A percentile compares a stretch with the other conserved stretches of the same genome.
phyloP scores from a whole-genome alignment of 53 echinoderm and acorn worm species.

The Mesocentrotus franciscanus region DNA sequence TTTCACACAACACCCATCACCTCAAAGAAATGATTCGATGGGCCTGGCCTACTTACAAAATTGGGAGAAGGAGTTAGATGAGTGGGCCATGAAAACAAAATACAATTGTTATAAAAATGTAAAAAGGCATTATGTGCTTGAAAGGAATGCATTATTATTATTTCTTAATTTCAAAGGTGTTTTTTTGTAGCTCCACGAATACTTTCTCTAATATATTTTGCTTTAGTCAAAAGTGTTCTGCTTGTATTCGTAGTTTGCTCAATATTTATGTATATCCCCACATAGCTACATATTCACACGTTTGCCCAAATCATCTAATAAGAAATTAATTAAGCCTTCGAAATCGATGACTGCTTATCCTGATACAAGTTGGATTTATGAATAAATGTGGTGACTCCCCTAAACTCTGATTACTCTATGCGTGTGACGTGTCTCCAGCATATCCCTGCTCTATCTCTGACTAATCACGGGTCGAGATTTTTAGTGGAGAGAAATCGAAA shows the following conservation, averaged over 20 bases:
- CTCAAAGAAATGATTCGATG: not conserved
- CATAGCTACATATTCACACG: not conserved
- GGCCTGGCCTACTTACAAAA: not conserved
- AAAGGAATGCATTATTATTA: too few species aligned
- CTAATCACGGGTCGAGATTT: conserved; percentile 6
- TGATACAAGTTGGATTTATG: not conserved
- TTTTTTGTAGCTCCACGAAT: too few species aligned
- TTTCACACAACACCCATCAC: not conserved
- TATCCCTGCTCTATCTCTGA: conserved; percentile 26
- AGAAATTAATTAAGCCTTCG: not conserved
- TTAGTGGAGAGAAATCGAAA: conserved; percentile 32
- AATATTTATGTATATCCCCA: not conserved
- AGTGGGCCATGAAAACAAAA: not conserved
- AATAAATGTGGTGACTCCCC: not conserved
- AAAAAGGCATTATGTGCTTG: too few species aligned
- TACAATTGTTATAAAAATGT: too few species aligned
- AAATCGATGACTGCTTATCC: not conserved
- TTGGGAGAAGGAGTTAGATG: not conserved
- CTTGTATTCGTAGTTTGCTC: not conserved
- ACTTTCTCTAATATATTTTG: too few species aligned
- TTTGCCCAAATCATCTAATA: not conserved
- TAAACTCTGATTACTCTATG: conserved; percentile 1
- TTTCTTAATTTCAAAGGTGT: too few species aligned
- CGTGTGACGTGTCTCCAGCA: not conserved
- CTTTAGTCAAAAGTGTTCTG: too few species aligned